Base-by-base conservation (phyloP, 2,797 vertebrate genomes). In the Threskiornis aethiopicus region DNA sequence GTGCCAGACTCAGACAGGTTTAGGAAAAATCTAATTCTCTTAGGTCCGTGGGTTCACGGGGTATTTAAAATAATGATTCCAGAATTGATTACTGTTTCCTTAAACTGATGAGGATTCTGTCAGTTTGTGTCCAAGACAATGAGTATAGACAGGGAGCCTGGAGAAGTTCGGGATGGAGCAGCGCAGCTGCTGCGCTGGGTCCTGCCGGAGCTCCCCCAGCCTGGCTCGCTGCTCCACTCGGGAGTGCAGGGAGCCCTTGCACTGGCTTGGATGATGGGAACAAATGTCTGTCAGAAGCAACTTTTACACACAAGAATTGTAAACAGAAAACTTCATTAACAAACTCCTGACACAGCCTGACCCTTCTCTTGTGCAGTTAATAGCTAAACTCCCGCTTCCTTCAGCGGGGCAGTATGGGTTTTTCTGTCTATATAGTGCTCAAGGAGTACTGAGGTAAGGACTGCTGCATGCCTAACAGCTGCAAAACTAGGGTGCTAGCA, bases 221-320 rank as follows among this genome's bases (percentile, higher is more conserved):
- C 55, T 8, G 5, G 19, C n/a, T 58, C 0, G 1, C n/a, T 44
- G 80, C 59, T 75, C 29, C 2, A 0, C n/a, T n/a, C 3, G 0
- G 35, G 51, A 80, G 65, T 13, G 3, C 14, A 69, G n/a, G 18
- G 49, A 58, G 20, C 29, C n/a, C 31, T 46, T 12, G 11, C 28
- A 49, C 22, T 4, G 6, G 15, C 49, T 84, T 64, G 31, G 6
- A 29, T 70, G 64, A 33, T 26, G 31, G 22, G 51, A 35, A 26
- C 1, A 4, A 78, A 44, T 0, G 0, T n/a, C 58, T 22, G 1
- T 57, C 73, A 82, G 49, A 83, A 66, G 29, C 41, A 93, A 18
- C n/a, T 65, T 75, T 24, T 61, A 44, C 26, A 65, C 26, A 15
- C 6, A 46, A 49, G 81, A 80, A 33, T 5, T 57, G 11, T 26